A percentile compares a stretch with the other conserved stretches of the same genome.
Conservation (phyloP, 2,888 invertebrate genomes). For the Drosophila eohydei region DNA sequence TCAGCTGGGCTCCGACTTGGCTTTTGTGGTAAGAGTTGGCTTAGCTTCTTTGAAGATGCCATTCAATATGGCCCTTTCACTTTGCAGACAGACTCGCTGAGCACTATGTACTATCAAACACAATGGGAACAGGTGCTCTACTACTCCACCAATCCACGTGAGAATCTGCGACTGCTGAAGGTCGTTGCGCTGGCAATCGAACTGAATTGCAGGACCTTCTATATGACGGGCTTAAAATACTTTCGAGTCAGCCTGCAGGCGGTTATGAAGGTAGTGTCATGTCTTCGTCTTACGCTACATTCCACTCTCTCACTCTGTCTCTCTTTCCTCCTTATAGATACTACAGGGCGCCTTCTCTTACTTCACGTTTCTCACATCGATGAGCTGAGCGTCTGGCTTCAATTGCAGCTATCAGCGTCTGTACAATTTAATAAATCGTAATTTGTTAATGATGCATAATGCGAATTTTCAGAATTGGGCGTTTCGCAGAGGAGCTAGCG, state of each 20-base stretch:
- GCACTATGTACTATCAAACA: constrained; percentile 74
- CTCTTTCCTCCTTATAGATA: constrained; percentile 51
- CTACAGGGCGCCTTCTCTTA: constrained; percentile 79
- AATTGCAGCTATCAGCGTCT: constrained; percentile 7
- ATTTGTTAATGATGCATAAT: constrained; percentile 60
- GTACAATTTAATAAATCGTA: constrained; percentile 42
- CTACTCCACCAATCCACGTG: constrained; percentile 61
- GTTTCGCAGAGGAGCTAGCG: constrained; percentile 17
- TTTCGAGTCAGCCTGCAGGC: constrained; percentile 73
- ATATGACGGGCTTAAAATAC: constrained; percentile 74
- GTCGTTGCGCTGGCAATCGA: constrained; percentile 68
- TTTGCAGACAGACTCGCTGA: constrained; percentile 67
- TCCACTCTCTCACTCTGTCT: background rate
- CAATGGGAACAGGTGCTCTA: constrained; percentile 72
- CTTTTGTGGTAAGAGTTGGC: constrained; percentile 53
- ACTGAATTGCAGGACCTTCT: constrained; percentile 66
- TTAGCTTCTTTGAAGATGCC: no score
- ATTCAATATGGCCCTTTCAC: no score
- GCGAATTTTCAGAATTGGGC: constrained; percentile 17
- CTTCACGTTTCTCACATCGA: constrained; percentile 79
- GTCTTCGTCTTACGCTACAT: background rate
- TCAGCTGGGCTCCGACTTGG: constrained; percentile 68
- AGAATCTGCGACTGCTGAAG: constrained; percentile 74
- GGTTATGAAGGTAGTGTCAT: constrained; percentile 59
- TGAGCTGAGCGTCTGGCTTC: constrained; percentile 49